phyloP scores from a whole-genome alignment of 2,888 invertebrate species.

The Dolomedes plantarius region DNA sequence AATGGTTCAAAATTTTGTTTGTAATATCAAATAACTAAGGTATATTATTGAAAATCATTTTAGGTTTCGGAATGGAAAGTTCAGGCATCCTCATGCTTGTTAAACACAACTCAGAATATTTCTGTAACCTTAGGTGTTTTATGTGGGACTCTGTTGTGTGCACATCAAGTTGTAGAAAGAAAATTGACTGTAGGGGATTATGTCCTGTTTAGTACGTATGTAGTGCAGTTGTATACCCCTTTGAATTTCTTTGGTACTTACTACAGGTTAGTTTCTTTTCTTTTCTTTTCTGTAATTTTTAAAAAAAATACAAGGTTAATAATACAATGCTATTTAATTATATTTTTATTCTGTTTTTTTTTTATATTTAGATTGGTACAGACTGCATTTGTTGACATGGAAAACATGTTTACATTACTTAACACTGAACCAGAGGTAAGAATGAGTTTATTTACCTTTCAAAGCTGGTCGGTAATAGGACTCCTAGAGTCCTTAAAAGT shows the following conservation, averaged over 20 bases:
- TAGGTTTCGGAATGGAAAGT: slow-evolving; percentile 93
- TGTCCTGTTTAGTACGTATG: slow-evolving; percentile 95
- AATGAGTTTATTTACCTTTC: background rate
- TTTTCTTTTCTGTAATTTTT: background rate
- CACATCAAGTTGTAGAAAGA: slow-evolving; percentile 86
- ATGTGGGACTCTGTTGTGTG: slow-evolving; percentile 90
- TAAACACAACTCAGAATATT: slow-evolving; percentile 93
- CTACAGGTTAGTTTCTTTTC: slow-evolving; percentile 83
- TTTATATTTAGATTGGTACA: slow-evolving; percentile 94
- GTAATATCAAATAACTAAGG: no score
- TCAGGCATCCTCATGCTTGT: slow-evolving; percentile 88
- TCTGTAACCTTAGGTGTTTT: slow-evolving; percentile 91
- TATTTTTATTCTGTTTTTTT: no score
- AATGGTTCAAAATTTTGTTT: no score
- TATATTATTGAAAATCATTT: slow-evolving; percentile 74
- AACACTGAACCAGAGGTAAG: slow-evolving; percentile 89
- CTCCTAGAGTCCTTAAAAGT: no score
- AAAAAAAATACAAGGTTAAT: no score
- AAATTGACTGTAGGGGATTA: slow-evolving; percentile 94
- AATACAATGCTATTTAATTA: no score
- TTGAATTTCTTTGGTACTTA: slow-evolving; percentile 99
- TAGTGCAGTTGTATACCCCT: slow-evolving; percentile 95
- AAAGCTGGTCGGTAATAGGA: no score
- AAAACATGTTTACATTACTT: slow-evolving; percentile 98
- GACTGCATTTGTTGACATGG: slow-evolving; percentile 99